Base-by-base conservation (phyloP, 2,888 invertebrate species). In the Acronicta psi region DNA sequence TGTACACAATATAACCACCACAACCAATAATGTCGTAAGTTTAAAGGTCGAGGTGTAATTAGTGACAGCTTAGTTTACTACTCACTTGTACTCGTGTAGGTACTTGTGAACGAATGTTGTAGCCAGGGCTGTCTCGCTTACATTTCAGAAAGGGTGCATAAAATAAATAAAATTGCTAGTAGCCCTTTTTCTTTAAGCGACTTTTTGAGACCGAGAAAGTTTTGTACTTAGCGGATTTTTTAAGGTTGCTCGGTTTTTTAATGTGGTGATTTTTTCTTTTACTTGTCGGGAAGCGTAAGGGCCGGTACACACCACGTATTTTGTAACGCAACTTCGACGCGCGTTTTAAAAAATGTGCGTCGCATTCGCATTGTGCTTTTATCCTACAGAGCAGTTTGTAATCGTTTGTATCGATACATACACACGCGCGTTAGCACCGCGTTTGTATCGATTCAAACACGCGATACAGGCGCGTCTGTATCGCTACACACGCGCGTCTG, bases 31-130 rank as follows among this genome's bases (percentile, higher is more conserved):
- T 38, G 50, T 46, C 29, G 9, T 49, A 17, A 40, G 47, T 49
- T 65, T 36, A 52, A 70, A 71, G 67, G 59, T 70, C 66, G 45
- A 11, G 16, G 9, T 10, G 58, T 46, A 65, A 71, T 67, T 59
- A 66, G 52, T 38, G 18, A 50, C 46, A 38, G 41, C 38, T 40
- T 18, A 40, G 46, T 34, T 49, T 18, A n/a, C 7, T 50, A 14
- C 41, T 47, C 49, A 36, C 25, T 23, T 16, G 31, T 8, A 23
- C 31, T 20, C 45, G 29, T 43, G 37, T 17, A 13, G 31, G 18
- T 25, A 25, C 42, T 42, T 41, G 9, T 31, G 16, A 43, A 29
- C 25, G 10, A 11, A 18, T 41, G n/a, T 31, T 55, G 17, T 38
- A 53, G 14, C 7, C 25, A 67, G 49, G 67, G 59, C 8, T 65